phyloP scores from a whole-genome alignment of 2,113 vertebrate species.

The Dipodomys stephensi region DNA sequence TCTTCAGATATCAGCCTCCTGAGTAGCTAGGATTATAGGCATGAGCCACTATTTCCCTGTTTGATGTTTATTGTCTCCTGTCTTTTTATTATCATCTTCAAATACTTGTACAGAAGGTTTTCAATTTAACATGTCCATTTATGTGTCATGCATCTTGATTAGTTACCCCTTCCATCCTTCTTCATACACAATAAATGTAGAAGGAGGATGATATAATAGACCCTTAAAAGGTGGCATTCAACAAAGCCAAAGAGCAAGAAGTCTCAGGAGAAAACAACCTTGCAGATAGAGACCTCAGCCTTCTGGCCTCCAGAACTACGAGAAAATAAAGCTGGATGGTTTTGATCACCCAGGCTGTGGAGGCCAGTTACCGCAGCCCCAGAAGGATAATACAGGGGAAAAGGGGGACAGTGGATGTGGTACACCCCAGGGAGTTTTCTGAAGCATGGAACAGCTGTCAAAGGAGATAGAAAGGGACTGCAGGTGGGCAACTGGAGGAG shows the following conservation, averaged over 20 bases:
- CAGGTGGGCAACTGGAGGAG: neutral
- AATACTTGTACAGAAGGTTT: too few species aligned
- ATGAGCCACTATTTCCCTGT: too few species aligned
- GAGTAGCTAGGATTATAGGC: too few species aligned
- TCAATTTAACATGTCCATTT: too few species aligned
- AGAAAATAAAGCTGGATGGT: neutral
- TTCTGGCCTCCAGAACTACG: neutral
- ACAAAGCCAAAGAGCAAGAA: neutral
- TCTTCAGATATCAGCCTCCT: too few species aligned
- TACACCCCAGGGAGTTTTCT: neutral
- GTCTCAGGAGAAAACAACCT: neutral
- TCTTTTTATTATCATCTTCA: too few species aligned
- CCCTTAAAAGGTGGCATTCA: neutral
- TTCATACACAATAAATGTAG: neutral
- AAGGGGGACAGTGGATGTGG: too few species aligned
- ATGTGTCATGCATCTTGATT: too few species aligned
- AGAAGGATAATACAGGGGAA: neutral
- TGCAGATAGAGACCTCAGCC: neutral
- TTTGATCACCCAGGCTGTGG: neutral
- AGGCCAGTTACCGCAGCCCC: neutral
- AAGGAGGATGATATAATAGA: neutral
- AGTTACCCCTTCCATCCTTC: too few species aligned
- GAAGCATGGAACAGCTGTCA: neutral
- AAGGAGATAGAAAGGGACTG: neutral
- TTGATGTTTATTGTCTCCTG: too few species aligned